phyloP scores from a whole-genome alignment of 2,797 vertebrate species.

The Malacoraja senta region DNA sequence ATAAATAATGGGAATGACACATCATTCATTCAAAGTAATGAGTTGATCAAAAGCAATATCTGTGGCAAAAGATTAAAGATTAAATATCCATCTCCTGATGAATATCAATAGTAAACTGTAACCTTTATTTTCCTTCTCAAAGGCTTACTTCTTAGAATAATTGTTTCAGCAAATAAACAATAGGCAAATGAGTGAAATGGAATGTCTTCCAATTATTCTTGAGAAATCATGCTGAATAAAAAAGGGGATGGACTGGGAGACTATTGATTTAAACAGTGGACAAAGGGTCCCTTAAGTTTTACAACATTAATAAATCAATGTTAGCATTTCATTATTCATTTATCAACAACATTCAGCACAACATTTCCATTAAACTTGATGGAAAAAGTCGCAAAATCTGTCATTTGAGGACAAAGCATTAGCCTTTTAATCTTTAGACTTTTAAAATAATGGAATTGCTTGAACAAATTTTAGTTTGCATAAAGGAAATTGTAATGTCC shows the following conservation, averaged over 20 bases:
- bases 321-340: conserved; percentile 31
- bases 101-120: conserved; percentile 75
- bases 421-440: conserved; percentile 35
- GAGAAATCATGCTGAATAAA: conserved; percentile 32
- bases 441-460: conserved; percentile 33
- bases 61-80: conserved; percentile 78
- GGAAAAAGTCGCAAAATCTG: conserved; percentile 33
- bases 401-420: conserved; percentile 35
- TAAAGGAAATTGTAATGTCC: conserved; percentile 1
- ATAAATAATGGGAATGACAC: conserved; percentile 72
- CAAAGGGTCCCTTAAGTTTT: conserved; percentile 35
- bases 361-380: conserved; percentile 30
- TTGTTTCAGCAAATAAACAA: conserved; percentile 45
- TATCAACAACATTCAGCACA: conserved; percentile 29
- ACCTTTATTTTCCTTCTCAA: conserved; percentile 68
- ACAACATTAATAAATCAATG: conserved; percentile 35
- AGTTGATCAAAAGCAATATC: conserved; percentile 72
- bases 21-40: conserved; percentile 75
- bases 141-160: conserved; percentile 57
- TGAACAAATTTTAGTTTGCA: conserved; percentile 28
- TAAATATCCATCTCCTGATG: conserved; percentile 77
- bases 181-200: conserved; percentile 47
- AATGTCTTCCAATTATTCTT: conserved; percentile 39
- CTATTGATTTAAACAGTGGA: conserved; percentile 36
- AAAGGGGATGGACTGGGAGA: conserved; percentile 20